Base-by-base conservation (phyloP, 2,797 vertebrate species). In the Bradypus variegatus region DNA sequence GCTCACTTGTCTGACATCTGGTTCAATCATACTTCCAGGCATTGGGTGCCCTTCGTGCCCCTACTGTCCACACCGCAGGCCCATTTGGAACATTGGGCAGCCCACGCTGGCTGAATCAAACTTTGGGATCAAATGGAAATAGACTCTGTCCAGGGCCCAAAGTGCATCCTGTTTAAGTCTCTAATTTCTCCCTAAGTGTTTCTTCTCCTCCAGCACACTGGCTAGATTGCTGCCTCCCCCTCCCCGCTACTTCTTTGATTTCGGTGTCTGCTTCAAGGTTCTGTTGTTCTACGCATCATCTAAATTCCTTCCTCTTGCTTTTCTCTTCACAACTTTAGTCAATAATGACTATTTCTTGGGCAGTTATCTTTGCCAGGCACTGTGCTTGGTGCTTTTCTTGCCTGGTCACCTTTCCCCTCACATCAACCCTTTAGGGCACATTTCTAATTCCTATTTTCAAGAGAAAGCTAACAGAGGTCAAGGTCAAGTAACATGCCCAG, bases 1-100 rank as follows among this genome's bases (percentile, higher is more conserved):
- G 97, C 97, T 97, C 89, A 88, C 91, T 91, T 95, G 92, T 11
- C 77, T 89, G 94, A 92, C 91, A 93, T 89, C 92, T 94, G 95
- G 93, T 60, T 96, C 93, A 93, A 79, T 89, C 92, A 93, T 41
- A 84, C 83, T 84, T 94, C 86, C 88, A 93, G 91, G 94, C 73
- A 60, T 31, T 77, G 87, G 69, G 77, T 48, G 38, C 80, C 90
- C 93, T 94, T 45, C 27, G 64, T 36, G 90, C 58, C 81, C 85
- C 85, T 88, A 60, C 2, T 29, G 62, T 45, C 88, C 64, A 92
- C 19, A 83, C 75, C 73, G 76, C 41, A 78, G 89, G 70, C 58
- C 82, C 70, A 85, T 27, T 94, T 41, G 88, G 86, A 62, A 73
- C 94, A 91, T 29, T 8, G 13, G 92, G 38, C 41, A 78, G 21